Evolutionary conservation across 2,113 vertebrate species (phyloP).

Genomic region (Muntiacus muntjak): DNA sequence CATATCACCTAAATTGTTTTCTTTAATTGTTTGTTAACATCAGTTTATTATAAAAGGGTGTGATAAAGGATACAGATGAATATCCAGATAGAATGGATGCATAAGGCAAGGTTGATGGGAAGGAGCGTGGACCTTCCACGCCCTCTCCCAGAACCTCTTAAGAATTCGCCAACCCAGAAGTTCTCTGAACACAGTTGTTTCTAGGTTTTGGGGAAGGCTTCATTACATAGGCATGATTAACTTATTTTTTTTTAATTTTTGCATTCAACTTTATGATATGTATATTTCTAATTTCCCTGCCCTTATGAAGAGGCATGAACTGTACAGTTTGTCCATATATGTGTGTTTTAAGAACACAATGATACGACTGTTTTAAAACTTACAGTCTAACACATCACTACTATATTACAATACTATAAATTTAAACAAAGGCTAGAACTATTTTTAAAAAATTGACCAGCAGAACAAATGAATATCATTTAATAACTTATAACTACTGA

Average conservation of each 20-base stretch:
- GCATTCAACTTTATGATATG: not conserved
- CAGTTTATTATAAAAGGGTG: not conserved
- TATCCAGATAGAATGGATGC: not conserved
- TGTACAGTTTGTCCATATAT: not conserved
- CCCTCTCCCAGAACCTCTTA: not conserved
- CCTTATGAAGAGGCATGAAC: not conserved
- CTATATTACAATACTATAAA: not conserved
- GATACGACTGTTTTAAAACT: not conserved
- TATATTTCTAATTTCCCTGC: not conserved
- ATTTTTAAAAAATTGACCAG: not conserved
- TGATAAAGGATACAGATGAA: not conserved
- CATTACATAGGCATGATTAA: not conserved
- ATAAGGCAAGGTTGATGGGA: not conserved
- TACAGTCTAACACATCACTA: not conserved
- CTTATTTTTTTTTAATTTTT: not conserved
- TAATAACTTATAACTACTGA: not conserved
- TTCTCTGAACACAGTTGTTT: not conserved
- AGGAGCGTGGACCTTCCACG: rapidly evolving
- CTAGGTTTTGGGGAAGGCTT: not conserved
- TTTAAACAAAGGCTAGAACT: not conserved
- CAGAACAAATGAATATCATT: not conserved
- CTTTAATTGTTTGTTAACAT: not conserved
- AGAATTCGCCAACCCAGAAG: not conserved
- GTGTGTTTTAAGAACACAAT: not conserved
- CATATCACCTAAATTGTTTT: not conserved